Evolutionary conservation across 2,113 vertebrate genomes (phyloP).

Genomic region (Fregetta grallaria): DNA sequence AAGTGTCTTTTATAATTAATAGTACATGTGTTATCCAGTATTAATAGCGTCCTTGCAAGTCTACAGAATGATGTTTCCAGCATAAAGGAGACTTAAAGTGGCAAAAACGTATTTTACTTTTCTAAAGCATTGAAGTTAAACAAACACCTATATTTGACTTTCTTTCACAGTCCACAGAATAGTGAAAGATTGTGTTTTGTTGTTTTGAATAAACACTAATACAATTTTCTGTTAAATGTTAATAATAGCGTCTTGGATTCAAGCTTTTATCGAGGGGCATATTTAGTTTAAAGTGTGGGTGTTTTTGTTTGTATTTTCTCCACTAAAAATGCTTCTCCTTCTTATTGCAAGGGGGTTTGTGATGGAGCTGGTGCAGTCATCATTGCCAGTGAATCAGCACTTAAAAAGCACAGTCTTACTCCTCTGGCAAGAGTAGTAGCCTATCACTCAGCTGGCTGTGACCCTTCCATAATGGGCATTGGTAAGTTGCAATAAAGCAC

Average conservation of each 20-base stretch:
- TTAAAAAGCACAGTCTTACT: conserved; percentile 87
- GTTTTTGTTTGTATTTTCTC: background rate
- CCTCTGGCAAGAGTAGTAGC: conserved; percentile 91
- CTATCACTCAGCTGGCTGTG: conserved; percentile 90
- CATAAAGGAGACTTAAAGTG: background rate
- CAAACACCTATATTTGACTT: background rate
- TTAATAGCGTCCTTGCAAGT: background rate
- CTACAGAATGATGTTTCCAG: background rate
- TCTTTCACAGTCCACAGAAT: background rate
- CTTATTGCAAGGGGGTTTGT: conserved; percentile 82
- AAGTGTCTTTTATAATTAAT: background rate
- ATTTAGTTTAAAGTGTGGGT: background rate
- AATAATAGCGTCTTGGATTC: background rate
- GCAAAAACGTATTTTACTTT: background rate
- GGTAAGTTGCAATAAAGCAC: conserved; percentile 73
- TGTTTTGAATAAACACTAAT: background rate
- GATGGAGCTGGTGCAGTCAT: conserved; percentile 92
- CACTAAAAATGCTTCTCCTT: background rate
- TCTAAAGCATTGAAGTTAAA: background rate
- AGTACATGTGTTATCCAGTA: background rate
- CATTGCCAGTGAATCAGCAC: conserved; percentile 91
- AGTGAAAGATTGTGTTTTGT: background rate
- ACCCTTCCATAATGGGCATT: conserved; percentile 97
- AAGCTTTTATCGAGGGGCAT: background rate
- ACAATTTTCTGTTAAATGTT: background rate